phyloP scores from a whole-genome alignment of 1,140 invertebrate species.

The Cotesia vestalis region DNA sequence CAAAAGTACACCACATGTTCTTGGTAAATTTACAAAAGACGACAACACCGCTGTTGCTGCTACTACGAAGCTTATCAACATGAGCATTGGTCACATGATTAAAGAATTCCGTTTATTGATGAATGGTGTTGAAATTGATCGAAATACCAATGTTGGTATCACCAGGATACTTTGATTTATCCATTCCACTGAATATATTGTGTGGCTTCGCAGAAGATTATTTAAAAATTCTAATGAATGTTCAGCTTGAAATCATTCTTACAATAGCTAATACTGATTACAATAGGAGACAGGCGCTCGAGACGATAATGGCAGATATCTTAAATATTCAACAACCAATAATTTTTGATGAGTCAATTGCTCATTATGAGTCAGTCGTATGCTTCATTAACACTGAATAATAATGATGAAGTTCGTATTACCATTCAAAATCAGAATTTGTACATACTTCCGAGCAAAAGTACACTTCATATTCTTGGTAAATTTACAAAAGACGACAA shows the following conservation, averaged over 20 bases:
- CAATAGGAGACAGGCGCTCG: too few species aligned
- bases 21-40: background rate
- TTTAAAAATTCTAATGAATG: too few species aligned
- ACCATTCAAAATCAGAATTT: constrained; percentile 52
- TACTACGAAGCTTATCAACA: constrained; percentile 50
- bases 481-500: constrained; percentile 1
- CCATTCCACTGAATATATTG: too few species aligned
- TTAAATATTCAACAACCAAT: constrained; percentile 34
- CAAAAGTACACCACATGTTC: background rate
- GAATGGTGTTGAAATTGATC: constrained; percentile 60
- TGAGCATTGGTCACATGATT: constrained; percentile 58
- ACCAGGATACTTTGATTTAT: too few species aligned
- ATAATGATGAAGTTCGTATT: background rate
- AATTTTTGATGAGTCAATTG: constrained; percentile 43
- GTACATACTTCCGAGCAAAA: constrained; percentile 45
- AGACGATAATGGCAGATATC: too few species aligned
- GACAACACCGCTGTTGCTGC: constrained; percentile 1
- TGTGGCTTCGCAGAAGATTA: too few species aligned
- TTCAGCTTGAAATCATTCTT: too few species aligned
- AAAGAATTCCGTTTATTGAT: constrained; percentile 62
- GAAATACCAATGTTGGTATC: constrained; percentile 55
- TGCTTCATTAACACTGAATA: background rate
- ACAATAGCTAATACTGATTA: too few species aligned
- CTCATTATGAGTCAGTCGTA: constrained; percentile 2
- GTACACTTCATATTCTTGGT: background rate